Evolutionary conservation across 2,797 vertebrate genomes (phyloP), one percentile per base, ranked within the genome.

Genomic region (Urophycis tenuis): DNA sequence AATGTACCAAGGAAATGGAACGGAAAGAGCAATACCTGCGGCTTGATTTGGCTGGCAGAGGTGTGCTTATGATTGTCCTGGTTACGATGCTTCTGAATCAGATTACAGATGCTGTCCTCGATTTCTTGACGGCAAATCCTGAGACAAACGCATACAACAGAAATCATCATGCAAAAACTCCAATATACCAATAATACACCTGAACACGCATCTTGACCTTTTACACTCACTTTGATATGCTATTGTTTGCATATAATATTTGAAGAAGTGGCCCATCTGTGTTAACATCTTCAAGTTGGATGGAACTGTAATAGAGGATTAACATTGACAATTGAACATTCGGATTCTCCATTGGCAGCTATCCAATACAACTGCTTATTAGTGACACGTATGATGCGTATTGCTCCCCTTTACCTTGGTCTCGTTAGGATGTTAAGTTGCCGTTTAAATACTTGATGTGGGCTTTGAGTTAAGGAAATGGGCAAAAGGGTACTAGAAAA

Each of bases 61-160:
- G 90, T 93, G 83, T 93, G 94, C 73, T 89, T 87, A 53, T 94
- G 93, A 79, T 85, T 81, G 80, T 81, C 90, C 60, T 93, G 90
- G 69, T 93, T 94, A 81, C 96, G 94, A 0, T 96, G 94, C 84
- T 94, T 96, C 81, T 94, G 91, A 87, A 95, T 92, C 84, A 99
- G 91, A 85, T 77, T 89, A 85, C 90, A 94, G 86, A 99, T 84
- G 89, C 93, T 94, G 81, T 99, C 97, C 91, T 99, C 98, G 83
- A 99, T 95, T 93, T 99, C 97, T 88, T 97, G 96, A 87, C 95
- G 96, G 85, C 93, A 97, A 10, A 94, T 92, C 89, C 98, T 99
- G 36, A 3, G n/a, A 5, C n/a, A 9, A 81, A 25, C 60, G 80
- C 0, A 75, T 8, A 17, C 5, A 69, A 12, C 33, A 33, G 15